Base-by-base conservation (phyloP, 2,888 invertebrate genomes). In the Danaus chrysippus region DNA sequence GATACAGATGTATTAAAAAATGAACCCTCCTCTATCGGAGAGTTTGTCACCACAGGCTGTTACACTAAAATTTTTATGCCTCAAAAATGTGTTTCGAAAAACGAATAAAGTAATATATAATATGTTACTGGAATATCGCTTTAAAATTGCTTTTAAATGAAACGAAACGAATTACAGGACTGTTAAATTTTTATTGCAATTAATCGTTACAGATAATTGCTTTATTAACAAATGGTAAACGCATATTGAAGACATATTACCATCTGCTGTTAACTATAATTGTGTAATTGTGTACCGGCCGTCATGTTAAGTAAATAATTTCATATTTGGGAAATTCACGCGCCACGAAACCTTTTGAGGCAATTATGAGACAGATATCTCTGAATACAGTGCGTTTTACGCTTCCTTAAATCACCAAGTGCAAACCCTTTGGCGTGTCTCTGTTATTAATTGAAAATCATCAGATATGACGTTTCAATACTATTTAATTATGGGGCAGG, bases 381-480 rank as follows among this genome's bases (percentile, higher is more conserved):
- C 17, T 11, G 17, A 49, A 49, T 49, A 46, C 13, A 59, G 34
- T 56, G 43, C 55, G 59, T 59, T 63, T 59, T 42, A 59, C 63
- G 56, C 54, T 44, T 57, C 52, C 56, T 23, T 56, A 17, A 56
- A 62, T 54, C 52, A 43, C 42, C 55, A 49, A 42, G 34, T 53
- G 58, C 34, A 49, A 55, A 59, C 42, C 52, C 56, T 59, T 59
- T 59, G 62, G 70, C 65, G 10, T 17, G 49, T 49, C 17, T 17
- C 17, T 49, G 17, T 17, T 49, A 17, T 49, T 49, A 49, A 49
- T 49, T 49, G 15, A 49, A 49, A 49, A 49, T 49, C 10, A 49
- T 49, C 49, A 49, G 49, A 49, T 49, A 49, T 49, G 49, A 17
- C 49, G 11, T 49, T 49, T 17, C 9, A 49, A 49, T 17, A 49